Conservation (phyloP, 1,140 invertebrate genomes). For the Platorchestia sp. region DNA sequence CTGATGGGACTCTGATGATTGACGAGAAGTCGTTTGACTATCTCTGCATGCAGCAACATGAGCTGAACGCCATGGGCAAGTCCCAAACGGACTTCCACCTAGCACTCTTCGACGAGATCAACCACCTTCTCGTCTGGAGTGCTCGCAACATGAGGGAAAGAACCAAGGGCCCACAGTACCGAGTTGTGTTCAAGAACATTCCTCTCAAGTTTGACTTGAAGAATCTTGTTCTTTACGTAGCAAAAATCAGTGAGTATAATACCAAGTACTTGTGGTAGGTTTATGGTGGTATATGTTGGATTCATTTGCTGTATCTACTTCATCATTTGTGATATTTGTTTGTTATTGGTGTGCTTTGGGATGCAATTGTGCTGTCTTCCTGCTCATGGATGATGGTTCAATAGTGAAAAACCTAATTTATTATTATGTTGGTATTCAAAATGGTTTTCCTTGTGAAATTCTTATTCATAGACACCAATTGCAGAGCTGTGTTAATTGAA, state of each 20-base stretch:
- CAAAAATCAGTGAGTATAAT: slow-evolving; percentile 4
- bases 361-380: neutral
- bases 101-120: slow-evolving; percentile 1
- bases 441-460: no score
- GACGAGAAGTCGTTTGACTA: neutral
- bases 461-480: no score
- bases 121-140: slow-evolving; percentile 9
- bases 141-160: neutral
- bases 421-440: no score
- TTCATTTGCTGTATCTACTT: neutral
- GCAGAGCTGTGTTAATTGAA: no score
- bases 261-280: neutral
- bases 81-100: neutral
- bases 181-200: neutral
- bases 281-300: neutral
- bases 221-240: neutral
- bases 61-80: neutral
- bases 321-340: neutral
- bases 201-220: neutral
- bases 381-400: no score
- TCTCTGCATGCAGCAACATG: neutral
- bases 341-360: neutral
- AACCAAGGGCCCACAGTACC: slow-evolving; percentile 13
- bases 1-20: neutral
- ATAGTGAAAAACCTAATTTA: no score